Evolutionary conservation across 2,888 invertebrate genomes (phyloP), one percentile per base, ranked within the genome.

Genomic region (Phengaris arion): DNA sequence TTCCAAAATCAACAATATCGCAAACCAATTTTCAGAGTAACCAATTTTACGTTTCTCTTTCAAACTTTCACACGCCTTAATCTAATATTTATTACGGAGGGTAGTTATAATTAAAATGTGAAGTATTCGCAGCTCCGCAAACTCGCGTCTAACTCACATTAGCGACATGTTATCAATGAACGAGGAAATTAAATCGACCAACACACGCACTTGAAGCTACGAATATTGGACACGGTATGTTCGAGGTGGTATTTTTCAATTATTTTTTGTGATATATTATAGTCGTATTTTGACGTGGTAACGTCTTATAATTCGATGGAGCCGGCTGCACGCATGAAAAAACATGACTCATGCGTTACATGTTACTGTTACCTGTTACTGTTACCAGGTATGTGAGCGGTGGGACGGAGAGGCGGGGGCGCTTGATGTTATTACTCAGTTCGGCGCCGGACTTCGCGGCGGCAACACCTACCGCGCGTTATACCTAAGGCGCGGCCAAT

Each of bases 121-220:
- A 59, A 59, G 59, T 68, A 54, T 22, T 55, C 35, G 64, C 59
- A 73, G 73, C 75, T 76, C 55, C 54, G 76, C 69, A 78, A 35
- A 79, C 81, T 81, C 80, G 81, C 82, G 83, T 84, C 83, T 82
- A 82, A 81, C 79, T 83, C 82, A 82, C 84, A 84, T 84, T 84
- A 84, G 83, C 80, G 79, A 80, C 80, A 80, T 80, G 80, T 81
- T 80, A 80, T 80, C 80, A 84, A 85, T 85, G 85, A 84, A 85
- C 85, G 85, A 86, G 91, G 91, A 92, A 92, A 92, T 92, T 91
- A 89, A 91, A 91, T 88, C 70, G 70, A 70, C 70, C 70, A 70
- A 51, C 57, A 70, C 69, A 70, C 70, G 6, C 51, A 10, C 51
- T 0, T 4, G 35, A 9, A 70, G 9, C 12, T 7, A 0, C 52